Percentiles rank a stretch among this genome's conserved stretches.
phyloP scores from a whole-genome alignment of 2,888 invertebrate genomes.

The Latheticus oryzae region DNA sequence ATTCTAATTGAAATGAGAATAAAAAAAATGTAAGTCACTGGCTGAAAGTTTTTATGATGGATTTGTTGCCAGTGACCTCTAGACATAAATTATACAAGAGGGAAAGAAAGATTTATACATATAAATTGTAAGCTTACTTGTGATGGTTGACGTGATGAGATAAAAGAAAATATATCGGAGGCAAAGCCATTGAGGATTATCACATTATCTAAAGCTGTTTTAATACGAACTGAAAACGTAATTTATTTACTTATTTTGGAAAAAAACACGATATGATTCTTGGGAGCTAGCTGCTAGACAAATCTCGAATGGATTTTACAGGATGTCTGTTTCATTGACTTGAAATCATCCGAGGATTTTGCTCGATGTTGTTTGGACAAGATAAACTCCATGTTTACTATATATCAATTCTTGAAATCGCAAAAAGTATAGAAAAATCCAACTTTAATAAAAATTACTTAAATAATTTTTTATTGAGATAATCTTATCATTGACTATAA shows the following conservation, averaged over 20 bases:
- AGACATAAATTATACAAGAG: slow-evolving; percentile 25
- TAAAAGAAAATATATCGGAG: slow-evolving; percentile 36
- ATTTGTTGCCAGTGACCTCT: slow-evolving; percentile 14
- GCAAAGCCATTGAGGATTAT: slow-evolving; percentile 27
- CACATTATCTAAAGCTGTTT: slow-evolving; percentile 21
- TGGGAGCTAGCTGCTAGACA: slow-evolving; percentile 3
- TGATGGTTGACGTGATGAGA: slow-evolving; percentile 29
- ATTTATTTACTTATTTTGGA: slow-evolving; percentile 25
- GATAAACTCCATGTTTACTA: too few relatives aligned
- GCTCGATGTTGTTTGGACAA: too few relatives aligned
- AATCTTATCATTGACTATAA: too few relatives aligned
- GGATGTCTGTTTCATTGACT: too few relatives aligned
- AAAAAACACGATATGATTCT: slow-evolving; percentile 16
- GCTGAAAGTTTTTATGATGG: slow-evolving; percentile 6
- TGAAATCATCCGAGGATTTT: too few relatives aligned
- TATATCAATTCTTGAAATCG: too few relatives aligned
- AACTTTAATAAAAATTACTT: too few relatives aligned
- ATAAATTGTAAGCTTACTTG: slow-evolving; percentile 28
- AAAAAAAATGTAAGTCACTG: slow-evolving; percentile 11
- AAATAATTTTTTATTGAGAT: too few relatives aligned
- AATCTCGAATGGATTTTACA: too few relatives aligned
- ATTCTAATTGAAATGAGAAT: slow-evolving; percentile 2
- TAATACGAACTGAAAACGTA: slow-evolving; percentile 21
- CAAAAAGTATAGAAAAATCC: too few relatives aligned
- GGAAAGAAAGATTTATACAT: slow-evolving; percentile 24